Evolutionary conservation across 2,888 invertebrate species (phyloP), one percentile per base, ranked within the genome.

Genomic region (Electrophaes corylata): DNA sequence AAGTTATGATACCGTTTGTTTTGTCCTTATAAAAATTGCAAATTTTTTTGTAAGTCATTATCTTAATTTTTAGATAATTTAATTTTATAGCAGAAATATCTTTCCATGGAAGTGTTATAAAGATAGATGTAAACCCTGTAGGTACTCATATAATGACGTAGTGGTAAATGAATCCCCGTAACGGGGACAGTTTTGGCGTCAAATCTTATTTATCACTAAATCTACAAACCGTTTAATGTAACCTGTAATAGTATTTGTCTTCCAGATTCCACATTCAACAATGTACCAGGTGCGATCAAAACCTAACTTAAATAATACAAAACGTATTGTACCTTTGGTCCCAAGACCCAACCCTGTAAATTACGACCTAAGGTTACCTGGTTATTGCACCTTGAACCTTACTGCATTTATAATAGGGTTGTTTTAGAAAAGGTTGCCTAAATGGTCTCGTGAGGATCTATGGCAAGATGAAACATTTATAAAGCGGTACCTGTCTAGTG

Each of bases 391-490:
- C 39, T 39, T 14, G 43, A 19, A 60, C 55, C 60, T 39, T 60
- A 37, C 55, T 55, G 51, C 55, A 47, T 55, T 60, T 12, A 41
- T 47, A 44, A 56, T 55, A 60, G 4, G 55, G 55, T 55, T n/a
- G 49, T 40, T 10, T 59, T 35, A 54, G 41, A 20, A 26, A 18
- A 43, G 48, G 55, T 43, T 41, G 23, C 6, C 33, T 41, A 45
- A 61, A 55, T 48, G 55, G 44, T 58, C 62, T 45, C 55, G 44
- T 40, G 53, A 46, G 52, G 53, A 53, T 29, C 19, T 48, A 50
- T 47, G 29, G 48, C 46, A 43, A 52, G 59, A 64, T 69, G 65
- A 66, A 69, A 69, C 68, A 66, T 69, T 69, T 65, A 69, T 66
- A 62, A 66, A 61, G 65, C 55, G 57, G 56, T 54, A 53, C 45